Base-by-base conservation (phyloP, 1,140 invertebrate species). In the Drosophila ambigua region DNA sequence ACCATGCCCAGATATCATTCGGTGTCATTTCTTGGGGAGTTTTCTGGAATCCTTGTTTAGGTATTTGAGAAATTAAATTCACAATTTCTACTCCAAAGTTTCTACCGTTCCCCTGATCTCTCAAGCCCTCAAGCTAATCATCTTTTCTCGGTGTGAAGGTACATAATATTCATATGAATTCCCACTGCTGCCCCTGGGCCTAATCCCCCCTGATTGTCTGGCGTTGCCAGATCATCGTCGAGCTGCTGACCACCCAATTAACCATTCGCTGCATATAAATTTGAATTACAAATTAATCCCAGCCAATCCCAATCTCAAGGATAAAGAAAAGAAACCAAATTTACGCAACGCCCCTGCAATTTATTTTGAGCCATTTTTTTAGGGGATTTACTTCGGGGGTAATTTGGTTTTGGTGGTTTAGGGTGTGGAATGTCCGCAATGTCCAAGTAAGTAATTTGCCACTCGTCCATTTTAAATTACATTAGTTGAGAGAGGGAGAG, bases 401-500 rank as follows among this genome's bases (percentile, higher is more conserved):
- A 80, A 85, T 76, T 74, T 79, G 53, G 55, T 31, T 49, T 16
- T 24, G 57, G 13, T 51, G 49, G 49, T 44, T 44, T 31, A 24
- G 45, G 46, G 43, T 15, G 35, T 5, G 15, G 54, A 57, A 54
- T 71, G 59, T 46, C 62, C 58, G 80, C 72, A 68, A 68, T 73
- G 80, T 65, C 60, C 82, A 77, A 87, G 82, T 87, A 85, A 85
- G 82, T 87, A 85, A 85, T 85, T 85, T 85, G 81, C 82, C 82
- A 81, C 82, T 87, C 82, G 82, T 81, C 82, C 81, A 78, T 85
- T 85, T 85, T 87, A 85, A 85, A 85, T 85, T 85, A 85, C 81
- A 87, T 85, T 85, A 87, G 81, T 69, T 76, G 73, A 76, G 80
- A 63, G 63, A 62, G 51, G 35, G 8, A 5, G 11, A 20, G 31